Percentiles rank a stretch among this genome's conserved stretches.
Evolutionary conservation across 1,140 invertebrate species (phyloP).

Genomic region (Coptotermes formosanus): DNA sequence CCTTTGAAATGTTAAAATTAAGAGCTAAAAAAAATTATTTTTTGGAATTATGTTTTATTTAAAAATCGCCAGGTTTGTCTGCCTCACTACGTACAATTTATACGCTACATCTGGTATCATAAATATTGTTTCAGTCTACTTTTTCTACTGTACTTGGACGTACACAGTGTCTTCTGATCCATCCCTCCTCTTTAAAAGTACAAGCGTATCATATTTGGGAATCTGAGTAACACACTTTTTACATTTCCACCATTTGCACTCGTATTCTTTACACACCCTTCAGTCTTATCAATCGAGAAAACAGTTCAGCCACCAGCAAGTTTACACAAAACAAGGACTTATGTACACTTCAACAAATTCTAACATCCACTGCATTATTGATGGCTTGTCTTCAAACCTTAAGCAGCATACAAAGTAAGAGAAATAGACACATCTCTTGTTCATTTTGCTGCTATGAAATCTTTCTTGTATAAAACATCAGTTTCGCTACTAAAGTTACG

Average conservation of each 20-base stretch:
- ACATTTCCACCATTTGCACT: background rate
- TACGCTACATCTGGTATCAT: too few relatives aligned
- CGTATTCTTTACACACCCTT: background rate
- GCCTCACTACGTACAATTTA: too few relatives aligned
- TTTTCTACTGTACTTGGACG: too few relatives aligned
- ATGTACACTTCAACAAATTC: background rate
- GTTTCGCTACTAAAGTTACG: background rate
- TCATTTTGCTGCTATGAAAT: background rate
- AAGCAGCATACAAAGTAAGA: background rate
- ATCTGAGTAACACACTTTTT: background rate
- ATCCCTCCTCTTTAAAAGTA: too few relatives aligned
- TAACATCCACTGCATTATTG: background rate
- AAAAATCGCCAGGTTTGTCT: too few relatives aligned
- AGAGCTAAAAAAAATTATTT: too few relatives aligned
- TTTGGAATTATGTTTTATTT: too few relatives aligned
- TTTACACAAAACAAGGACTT: background rate
- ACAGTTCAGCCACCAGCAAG: background rate
- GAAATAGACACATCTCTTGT: background rate
- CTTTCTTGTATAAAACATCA: background rate
- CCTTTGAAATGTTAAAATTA: too few relatives aligned
- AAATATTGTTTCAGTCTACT: too few relatives aligned
- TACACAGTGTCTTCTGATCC: too few relatives aligned
- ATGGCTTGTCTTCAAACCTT: background rate
- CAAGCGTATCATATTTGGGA: background rate
- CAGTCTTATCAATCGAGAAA: background rate